Conservation (phyloP, 1,140 invertebrate species). For the Penaeus chinensis region DNA sequence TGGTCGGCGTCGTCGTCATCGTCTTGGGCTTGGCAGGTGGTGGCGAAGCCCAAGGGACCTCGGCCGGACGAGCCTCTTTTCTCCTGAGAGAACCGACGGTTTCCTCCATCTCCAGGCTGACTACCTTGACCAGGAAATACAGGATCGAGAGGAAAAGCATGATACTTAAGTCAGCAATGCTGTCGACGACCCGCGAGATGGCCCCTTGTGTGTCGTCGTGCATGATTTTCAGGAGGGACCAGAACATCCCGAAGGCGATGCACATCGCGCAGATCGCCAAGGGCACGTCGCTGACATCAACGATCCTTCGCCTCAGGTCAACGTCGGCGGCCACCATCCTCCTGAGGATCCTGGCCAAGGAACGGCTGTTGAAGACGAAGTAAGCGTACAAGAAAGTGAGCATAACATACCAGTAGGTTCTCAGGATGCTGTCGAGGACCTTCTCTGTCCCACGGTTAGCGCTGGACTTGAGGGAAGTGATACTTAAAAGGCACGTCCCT, state of each 20-base stretch:
- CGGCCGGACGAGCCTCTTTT: not conserved
- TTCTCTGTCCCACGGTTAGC: not conserved
- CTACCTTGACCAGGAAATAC: slow-evolving; percentile 38
- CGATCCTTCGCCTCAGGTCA: not conserved
- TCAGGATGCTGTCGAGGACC: not conserved
- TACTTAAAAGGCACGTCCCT: not conserved
- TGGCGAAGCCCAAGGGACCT: not conserved
- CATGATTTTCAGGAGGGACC: not conserved
- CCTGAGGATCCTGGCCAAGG: slow-evolving; percentile 32
- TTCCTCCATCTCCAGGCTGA: slow-evolving; percentile 37
- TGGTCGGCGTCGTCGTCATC: no score
- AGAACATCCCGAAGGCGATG: not conserved
- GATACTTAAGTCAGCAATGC: slow-evolving; percentile 33
- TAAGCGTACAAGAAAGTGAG: slow-evolving; percentile 27
- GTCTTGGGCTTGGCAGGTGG: not conserved
- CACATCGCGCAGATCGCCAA: not conserved
- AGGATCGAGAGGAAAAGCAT: slow-evolving; percentile 7
- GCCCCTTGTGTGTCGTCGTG: not conserved
- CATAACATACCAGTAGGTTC: slow-evolving; percentile 34
- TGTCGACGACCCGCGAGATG: not conserved
- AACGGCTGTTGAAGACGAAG: not conserved
- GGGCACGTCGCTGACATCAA: slow-evolving; percentile 9
- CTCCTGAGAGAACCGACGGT: not conserved
- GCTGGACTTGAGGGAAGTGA: not conserved
- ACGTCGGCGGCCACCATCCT: not conserved